Evolutionary conservation across 2,797 vertebrate species (phyloP).

Genomic region (Lutjanus argentimaculatus): DNA sequence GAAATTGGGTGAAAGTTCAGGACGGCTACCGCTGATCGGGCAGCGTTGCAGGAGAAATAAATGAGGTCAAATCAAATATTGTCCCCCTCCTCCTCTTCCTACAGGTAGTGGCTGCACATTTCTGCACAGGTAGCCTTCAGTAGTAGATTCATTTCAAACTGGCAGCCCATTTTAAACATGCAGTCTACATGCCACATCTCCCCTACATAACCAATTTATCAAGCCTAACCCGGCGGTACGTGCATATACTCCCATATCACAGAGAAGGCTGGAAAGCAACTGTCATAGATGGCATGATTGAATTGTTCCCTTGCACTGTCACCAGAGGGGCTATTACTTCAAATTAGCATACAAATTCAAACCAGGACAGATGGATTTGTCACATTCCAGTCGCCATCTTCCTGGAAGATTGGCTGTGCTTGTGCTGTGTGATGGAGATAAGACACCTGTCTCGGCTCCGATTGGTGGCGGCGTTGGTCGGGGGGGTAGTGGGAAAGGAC

Average conservation of each 20-base stretch:
- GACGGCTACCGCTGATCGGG: slow-evolving; percentile 28
- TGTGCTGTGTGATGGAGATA: slow-evolving; percentile 88
- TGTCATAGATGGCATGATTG: slow-evolving; percentile 90
- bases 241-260: slow-evolving; percentile 82
- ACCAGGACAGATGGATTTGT: slow-evolving; percentile 92
- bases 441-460: slow-evolving; percentile 87
- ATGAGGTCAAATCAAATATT: slow-evolving; percentile 74
- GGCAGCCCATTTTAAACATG: slow-evolving; percentile 81
- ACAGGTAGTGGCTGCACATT: slow-evolving; percentile 62
- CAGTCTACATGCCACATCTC: slow-evolving; percentile 78
- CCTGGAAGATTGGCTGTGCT: slow-evolving; percentile 87
- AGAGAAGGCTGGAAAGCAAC: slow-evolving; percentile 80
- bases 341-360: slow-evolving; percentile 93
- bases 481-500: background rate
- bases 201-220: slow-evolving; percentile 84
- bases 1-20: slow-evolving; percentile 67
- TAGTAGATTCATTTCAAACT: slow-evolving; percentile 77
- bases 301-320: slow-evolving; percentile 90
- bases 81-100: slow-evolving; percentile 27
- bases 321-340: slow-evolving; percentile 91
- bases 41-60: slow-evolving; percentile 52
- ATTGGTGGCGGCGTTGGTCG: slow-evolving; percentile 66
- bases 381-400: slow-evolving; percentile 89
- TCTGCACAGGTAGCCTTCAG: slow-evolving; percentile 71
- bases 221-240: slow-evolving; percentile 78